A percentile compares a stretch with the other conserved stretches of the same genome.
These are phyloP conservation scores for Chelon auratus DNA, from an alignment of 2,797 vertebrate genomes.

Conservation along the genomic window DNA sequence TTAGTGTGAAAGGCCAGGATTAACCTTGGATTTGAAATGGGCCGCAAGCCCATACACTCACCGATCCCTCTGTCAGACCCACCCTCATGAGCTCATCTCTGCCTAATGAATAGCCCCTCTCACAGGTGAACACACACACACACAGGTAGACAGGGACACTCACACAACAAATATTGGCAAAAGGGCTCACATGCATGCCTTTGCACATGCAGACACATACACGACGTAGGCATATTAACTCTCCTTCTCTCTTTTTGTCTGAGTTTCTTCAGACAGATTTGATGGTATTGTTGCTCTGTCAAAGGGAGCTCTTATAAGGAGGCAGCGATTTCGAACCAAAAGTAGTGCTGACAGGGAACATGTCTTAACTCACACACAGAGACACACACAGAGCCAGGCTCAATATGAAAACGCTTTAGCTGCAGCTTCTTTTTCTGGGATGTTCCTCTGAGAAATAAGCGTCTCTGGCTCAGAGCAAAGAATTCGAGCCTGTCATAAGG, in stretches of 20 bases:
- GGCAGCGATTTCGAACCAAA: constrained; percentile 42
- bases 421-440: constrained; percentile 30
- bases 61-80: constrained; percentile 61
- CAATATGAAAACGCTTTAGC: constrained; percentile 37
- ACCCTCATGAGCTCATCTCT: constrained; percentile 76
- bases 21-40: constrained; percentile 75
- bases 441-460: constrained; percentile 31
- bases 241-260: constrained; percentile 43
- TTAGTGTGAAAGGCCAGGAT: constrained; percentile 71
- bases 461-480: constrained; percentile 17
- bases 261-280: constrained; percentile 59
- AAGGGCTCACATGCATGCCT: constrained; percentile 31
- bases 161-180: constrained; percentile 50
- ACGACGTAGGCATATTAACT: constrained; percentile 40
- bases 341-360: constrained; percentile 52
- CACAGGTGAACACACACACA: constrained; percentile 73
- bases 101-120: constrained; percentile 59
- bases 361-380: constrained; percentile 60
- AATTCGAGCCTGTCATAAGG: constrained; percentile 16
- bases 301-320: constrained; percentile 51
- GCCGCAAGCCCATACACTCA: constrained; percentile 54
- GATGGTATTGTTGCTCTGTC: constrained; percentile 67
- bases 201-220: constrained; percentile 33
- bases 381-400: constrained; percentile 21
- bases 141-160: constrained; percentile 35